phyloP scores from a whole-genome alignment of 2,888 invertebrate species.

The Folsomia candida region DNA sequence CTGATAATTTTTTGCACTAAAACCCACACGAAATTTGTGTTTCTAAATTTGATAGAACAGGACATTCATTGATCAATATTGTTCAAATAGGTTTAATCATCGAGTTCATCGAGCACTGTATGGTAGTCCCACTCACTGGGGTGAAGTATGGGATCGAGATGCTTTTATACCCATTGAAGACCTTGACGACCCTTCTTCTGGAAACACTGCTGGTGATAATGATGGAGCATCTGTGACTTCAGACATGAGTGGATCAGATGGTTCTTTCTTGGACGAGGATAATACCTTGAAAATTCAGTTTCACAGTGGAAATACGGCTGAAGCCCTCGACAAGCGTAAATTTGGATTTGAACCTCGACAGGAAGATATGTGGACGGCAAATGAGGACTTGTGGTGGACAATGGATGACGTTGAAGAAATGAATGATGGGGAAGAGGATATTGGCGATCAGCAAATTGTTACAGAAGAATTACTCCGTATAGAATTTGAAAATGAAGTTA shows the following conservation, averaged over 20 bases:
- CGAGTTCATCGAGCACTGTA: constrained; percentile 49
- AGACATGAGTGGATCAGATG: constrained; percentile 49
- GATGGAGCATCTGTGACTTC: constrained; percentile 57
- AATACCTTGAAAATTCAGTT: constrained; percentile 69
- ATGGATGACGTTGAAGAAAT: constrained; percentile 35
- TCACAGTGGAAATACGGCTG: constrained; percentile 79
- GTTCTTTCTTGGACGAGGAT: constrained; percentile 49
- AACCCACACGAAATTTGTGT: background rate
- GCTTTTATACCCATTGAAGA: constrained; percentile 50
- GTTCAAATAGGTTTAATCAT: constrained; percentile 45
- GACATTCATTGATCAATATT: constrained; percentile 7
- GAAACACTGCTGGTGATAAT: constrained; percentile 49
- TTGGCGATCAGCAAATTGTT: background rate
- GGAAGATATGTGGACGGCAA: constrained; percentile 57
- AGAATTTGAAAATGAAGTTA: constrained; percentile 17
- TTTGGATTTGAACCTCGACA: constrained; percentile 43
- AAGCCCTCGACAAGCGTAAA: constrained; percentile 60
- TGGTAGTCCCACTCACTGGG: constrained; percentile 51
- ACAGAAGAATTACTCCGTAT: background rate
- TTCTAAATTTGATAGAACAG: background rate
- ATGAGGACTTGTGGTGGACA: constrained; percentile 52
- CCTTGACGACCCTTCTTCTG: constrained; percentile 35
- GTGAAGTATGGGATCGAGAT: constrained; percentile 50
- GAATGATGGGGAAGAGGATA: background rate
- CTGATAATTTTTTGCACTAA: background rate